These are phyloP conservation scores for Riptortus pedestris DNA, from an alignment of 1,140 invertebrate species.

Conservation along the genomic window DNA sequence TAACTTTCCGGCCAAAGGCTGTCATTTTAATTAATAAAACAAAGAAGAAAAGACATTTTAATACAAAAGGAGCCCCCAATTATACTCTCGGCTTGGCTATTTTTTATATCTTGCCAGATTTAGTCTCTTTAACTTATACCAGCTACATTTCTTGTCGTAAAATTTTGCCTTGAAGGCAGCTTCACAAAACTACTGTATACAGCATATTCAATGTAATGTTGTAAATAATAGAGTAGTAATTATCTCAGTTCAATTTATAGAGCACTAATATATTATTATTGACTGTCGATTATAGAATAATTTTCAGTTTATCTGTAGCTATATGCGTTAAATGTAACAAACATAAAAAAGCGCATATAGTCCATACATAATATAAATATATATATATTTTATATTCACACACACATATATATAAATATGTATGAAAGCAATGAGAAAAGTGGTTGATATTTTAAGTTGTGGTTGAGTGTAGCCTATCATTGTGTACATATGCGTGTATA, in stretches of 20 bases:
- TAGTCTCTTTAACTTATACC: constrained; percentile 21
- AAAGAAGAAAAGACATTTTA: too few relatives aligned
- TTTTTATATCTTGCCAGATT: too few relatives aligned
- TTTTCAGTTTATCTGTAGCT: not conserved
- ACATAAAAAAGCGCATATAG: not conserved
- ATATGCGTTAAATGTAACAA: not conserved
- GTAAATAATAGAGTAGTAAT: constrained; percentile 15
- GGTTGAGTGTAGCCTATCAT: constrained; percentile 24
- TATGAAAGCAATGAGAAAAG: constrained; percentile 15
- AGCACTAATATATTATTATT: constrained; percentile 16
- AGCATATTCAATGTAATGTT: constrained; percentile 21
- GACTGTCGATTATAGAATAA: constrained; percentile 28
- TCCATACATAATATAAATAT: not conserved
- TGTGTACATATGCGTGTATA: constrained; percentile 27
- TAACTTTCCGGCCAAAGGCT: too few relatives aligned
- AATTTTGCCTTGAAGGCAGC: constrained; percentile 15
- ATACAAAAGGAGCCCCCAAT: too few relatives aligned
- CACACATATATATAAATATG: constrained; percentile 14
- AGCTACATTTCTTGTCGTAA: constrained; percentile 13
- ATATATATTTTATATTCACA: constrained; percentile 24
- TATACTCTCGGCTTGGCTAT: too few relatives aligned
- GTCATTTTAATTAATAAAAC: too few relatives aligned
- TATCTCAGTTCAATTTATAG: constrained; percentile 22
- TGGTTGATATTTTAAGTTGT: constrained; percentile 22
- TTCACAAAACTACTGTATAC: constrained; percentile 27